Base-by-base conservation (phyloP, 2,888 invertebrate genomes). In the Xiphydria camelus region DNA sequence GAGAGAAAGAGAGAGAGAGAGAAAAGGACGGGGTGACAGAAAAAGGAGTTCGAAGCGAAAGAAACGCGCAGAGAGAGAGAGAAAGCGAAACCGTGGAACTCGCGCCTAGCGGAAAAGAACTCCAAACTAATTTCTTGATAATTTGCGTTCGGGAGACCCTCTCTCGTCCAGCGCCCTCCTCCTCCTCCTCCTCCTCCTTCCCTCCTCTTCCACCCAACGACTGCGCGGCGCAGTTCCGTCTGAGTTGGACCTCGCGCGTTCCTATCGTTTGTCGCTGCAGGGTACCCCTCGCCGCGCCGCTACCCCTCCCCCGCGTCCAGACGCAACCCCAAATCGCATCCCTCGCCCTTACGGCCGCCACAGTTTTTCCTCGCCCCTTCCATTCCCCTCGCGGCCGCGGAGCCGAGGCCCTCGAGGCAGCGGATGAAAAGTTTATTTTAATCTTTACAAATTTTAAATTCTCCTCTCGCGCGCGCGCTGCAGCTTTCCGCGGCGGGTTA, bases 351-450 rank as follows among this genome's bases (percentile, higher is more conserved):
- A 25, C 29, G 38, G 38, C 38, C n/a, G 29, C 29, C 29, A 29
- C 15, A 29, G 12, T 29, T 10, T 29, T 29, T 29, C 29, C 29
- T 14, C 15, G n/a, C 5, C 19, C 29, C 34, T 23, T 34, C 14
- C 10, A n/a, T 15, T 4, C 19, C 17, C 33, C 10, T 4, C 34
- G 17, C 21, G 23, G 4, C 35, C 34, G 43, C 42, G 29, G 12
- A 25, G 31, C 35, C 12, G 39, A 45, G 37, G 41, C 54, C 45
- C 45, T 35, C 51, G 47, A 57, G 50, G 39, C 26, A 44, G 14
- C 58, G 69, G 70, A 66, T 69, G 66, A 68, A 66, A 70, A 70
- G 62, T 70, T 70, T 70, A 66, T 70, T 68, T 68, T 70, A 70
- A 70, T 70, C 70, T 70, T 64, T 66, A 60, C 61, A 61, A 63